phyloP scores from a whole-genome alignment of 2,888 invertebrate species.

The Phania funesta region DNA sequence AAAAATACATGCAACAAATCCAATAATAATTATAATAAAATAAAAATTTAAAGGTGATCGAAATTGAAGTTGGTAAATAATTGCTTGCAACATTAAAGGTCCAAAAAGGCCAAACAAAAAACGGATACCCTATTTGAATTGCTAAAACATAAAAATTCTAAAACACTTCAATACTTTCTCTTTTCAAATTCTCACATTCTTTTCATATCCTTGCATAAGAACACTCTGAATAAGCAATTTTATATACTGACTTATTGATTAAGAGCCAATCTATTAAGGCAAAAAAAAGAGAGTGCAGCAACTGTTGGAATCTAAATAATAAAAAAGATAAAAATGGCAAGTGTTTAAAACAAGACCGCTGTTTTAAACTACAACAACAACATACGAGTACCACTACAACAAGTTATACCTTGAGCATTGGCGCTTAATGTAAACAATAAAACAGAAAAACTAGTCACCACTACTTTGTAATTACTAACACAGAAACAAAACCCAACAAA shows the following conservation, averaged over 20 bases:
- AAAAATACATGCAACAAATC: no score
- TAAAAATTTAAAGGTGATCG: background rate
- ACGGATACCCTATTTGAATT: conserved; percentile 9
- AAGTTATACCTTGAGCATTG: background rate
- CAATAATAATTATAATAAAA: no score
- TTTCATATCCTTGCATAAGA: background rate
- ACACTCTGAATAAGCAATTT: background rate
- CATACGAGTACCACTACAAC: background rate
- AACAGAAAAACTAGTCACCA: background rate
- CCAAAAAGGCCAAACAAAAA: no score
- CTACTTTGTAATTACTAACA: background rate
- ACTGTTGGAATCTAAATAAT: conserved; percentile 22
- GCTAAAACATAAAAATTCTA: background rate
- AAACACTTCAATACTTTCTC: background rate
- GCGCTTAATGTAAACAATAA: background rate
- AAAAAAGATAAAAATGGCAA: background rate
- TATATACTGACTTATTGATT: conserved; percentile 19
- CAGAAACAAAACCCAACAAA: background rate
- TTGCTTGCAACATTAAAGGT: conserved; percentile 31
- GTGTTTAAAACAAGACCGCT: conserved; percentile 9
- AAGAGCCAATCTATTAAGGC: background rate
- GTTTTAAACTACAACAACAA: no score
- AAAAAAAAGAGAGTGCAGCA: background rate
- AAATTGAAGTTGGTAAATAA: background rate
- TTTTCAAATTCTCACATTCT: background rate